These are phyloP conservation scores for Gonatopus flavifemur DNA, from an alignment of 1,140 invertebrate genomes.

Conservation along the genomic window DNA sequence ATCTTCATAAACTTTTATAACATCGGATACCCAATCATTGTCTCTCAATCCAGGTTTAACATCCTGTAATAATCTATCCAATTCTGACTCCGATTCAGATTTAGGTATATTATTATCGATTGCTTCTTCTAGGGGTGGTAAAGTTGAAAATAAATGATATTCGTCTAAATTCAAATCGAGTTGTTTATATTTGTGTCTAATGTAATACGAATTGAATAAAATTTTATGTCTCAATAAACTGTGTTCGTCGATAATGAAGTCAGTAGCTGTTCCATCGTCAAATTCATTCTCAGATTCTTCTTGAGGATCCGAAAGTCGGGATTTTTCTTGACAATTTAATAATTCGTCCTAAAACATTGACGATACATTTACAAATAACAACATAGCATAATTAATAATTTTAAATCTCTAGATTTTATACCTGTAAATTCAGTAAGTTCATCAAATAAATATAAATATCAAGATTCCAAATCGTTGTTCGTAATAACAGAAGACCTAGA, in stretches of 20 bases:
- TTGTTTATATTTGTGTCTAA: constrained; percentile 30
- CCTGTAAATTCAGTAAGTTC: constrained; percentile 45
- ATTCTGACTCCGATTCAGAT: constrained; percentile 27
- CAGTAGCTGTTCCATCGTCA: constrained; percentile 26
- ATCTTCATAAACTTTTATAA: constrained; percentile 40
- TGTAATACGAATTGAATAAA: constrained; percentile 41
- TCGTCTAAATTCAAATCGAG: constrained; percentile 31
- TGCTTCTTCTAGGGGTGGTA: constrained; percentile 33
- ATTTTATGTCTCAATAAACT: constrained; percentile 45
- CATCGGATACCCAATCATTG: constrained; percentile 44
- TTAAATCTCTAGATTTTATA: constrained; percentile 17
- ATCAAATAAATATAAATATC: constrained; percentile 45
- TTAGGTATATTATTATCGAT: constrained; percentile 6
- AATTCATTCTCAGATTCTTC: constrained; percentile 18
- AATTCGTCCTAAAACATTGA: constrained; percentile 41
- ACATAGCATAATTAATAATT: neutral
- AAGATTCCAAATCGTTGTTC: constrained; percentile 49
- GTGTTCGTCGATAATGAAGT: constrained; percentile 43
- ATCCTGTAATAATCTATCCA: constrained; percentile 40
- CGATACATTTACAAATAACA: constrained; percentile 12
- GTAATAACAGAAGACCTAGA: constrained; percentile 43
- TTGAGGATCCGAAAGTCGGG: constrained; percentile 25
- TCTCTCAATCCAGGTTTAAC: constrained; percentile 44
- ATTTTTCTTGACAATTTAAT: constrained; percentile 44
- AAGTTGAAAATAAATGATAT: constrained; percentile 38